Evolutionary conservation across 2,888 invertebrate genomes (phyloP).

Genomic region (Drosophila picticornis): DNA sequence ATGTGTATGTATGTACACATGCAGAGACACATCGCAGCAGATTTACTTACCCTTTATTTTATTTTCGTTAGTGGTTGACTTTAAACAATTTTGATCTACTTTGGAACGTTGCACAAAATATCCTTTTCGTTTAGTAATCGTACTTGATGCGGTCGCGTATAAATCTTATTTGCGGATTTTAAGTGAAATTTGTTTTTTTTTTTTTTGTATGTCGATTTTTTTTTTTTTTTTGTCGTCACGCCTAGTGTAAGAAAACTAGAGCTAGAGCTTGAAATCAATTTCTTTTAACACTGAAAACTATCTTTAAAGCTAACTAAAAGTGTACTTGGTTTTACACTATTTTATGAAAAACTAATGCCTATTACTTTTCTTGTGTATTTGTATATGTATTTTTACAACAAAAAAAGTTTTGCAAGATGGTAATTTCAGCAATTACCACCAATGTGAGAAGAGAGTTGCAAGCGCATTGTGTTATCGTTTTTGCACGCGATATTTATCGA

Average conservation of each 20-base stretch:
- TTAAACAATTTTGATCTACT: constrained; percentile 58
- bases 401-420: constrained; percentile 80
- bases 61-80: constrained; percentile 65
- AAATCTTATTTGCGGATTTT: constrained; percentile 51
- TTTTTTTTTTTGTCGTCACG: constrained; percentile 66
- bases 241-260: constrained; percentile 67
- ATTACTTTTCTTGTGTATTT: constrained; percentile 71
- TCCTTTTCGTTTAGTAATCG: constrained; percentile 26
- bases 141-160: constrained; percentile 37
- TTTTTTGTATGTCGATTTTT: constrained; percentile 53
- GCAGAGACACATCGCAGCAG: constrained; percentile 43
- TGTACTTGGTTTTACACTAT: constrained; percentile 74
- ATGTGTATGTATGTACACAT: constrained; percentile 27
- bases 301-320: constrained; percentile 75
- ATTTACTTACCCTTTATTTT: constrained; percentile 69
- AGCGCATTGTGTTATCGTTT: constrained; percentile 61
- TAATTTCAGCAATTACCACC: constrained; percentile 81
- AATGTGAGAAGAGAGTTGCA: constrained; percentile 61
- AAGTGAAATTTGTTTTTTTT: constrained; percentile 56
- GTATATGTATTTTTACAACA: constrained; percentile 72
- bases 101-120: constrained; percentile 43
- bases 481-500: constrained; percentile 35
- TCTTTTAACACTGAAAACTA: constrained; percentile 69
- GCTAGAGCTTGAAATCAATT: constrained; percentile 58
- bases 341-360: constrained; percentile 70